Conservation (phyloP, 2,113 vertebrate species). For the Mellivora capensis region DNA sequence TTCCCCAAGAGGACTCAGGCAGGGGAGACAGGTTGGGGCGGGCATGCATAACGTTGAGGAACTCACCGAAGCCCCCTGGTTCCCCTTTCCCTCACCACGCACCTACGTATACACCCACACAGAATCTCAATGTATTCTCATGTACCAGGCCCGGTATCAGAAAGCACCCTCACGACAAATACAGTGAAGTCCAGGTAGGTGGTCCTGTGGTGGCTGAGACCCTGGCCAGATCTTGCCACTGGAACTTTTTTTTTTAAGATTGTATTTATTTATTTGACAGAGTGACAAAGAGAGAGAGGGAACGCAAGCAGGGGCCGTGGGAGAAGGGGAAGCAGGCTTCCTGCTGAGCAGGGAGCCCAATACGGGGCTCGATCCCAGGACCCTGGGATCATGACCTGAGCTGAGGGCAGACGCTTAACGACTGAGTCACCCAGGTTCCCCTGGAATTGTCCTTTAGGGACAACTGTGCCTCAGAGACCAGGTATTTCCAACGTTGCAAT, state of each 20-base stretch:
- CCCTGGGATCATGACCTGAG: no score
- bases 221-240: background rate
- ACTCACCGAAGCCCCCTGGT: background rate
- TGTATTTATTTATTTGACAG: no score
- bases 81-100: background rate
- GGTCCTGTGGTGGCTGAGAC: background rate
- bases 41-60: background rate
- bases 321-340: no score
- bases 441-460: background rate
- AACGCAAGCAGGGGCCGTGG: no score
- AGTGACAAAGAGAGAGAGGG: no score
- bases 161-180: background rate
- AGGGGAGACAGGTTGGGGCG: rapidly evolving
- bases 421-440: no score
- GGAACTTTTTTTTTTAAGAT: no score
- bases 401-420: no score
- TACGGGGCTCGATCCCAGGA: no score
- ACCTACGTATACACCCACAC: background rate
- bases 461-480: background rate
- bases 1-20: background rate
- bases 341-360: no score
- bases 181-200: background rate
- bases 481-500: background rate
- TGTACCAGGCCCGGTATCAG: background rate
- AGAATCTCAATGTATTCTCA: background rate